A percentile compares a stretch with the other conserved stretches of the same genome.
phyloP scores from a whole-genome alignment of 2,797 vertebrate genomes.

The Delichon dasypus region DNA sequence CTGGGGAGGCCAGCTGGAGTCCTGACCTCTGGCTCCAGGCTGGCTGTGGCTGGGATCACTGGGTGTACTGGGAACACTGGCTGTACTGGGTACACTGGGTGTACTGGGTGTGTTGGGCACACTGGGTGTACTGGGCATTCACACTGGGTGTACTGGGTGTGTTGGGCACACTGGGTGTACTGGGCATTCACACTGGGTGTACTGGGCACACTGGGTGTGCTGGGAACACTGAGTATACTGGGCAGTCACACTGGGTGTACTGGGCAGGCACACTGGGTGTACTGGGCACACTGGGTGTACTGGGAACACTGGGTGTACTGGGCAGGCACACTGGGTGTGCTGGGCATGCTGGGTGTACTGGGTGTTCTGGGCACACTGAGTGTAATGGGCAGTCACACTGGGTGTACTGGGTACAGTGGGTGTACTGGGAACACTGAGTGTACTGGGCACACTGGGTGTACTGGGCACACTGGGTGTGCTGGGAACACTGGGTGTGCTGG shows the following conservation, averaged over 20 bases:
- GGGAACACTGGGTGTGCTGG: not conserved
- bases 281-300: accelerated
- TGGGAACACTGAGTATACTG: not conserved
- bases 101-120: not conserved
- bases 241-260: too few species aligned
- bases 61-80: not conserved
- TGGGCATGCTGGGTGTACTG: not conserved
- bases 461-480: not conserved
- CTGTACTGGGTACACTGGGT: not conserved
- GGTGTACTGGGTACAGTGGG: not conserved
- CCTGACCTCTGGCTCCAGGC: not conserved
- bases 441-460: not conserved
- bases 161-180: not conserved
- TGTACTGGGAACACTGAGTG: not conserved
- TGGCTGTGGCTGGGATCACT: not conserved
- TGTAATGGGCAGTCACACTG: too few species aligned
- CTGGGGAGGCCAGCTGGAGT: not conserved
- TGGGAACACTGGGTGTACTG: not conserved
- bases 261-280: not conserved
- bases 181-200: not conserved
- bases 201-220: not conserved
- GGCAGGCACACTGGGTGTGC: not conserved
- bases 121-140: not conserved
- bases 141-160: not conserved
- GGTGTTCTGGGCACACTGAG: too few species aligned